Percentiles rank a stretch among this genome's conserved stretches.
Conservation (phyloP, 2,888 invertebrate genomes). For the Ceriagrion tenellum region DNA sequence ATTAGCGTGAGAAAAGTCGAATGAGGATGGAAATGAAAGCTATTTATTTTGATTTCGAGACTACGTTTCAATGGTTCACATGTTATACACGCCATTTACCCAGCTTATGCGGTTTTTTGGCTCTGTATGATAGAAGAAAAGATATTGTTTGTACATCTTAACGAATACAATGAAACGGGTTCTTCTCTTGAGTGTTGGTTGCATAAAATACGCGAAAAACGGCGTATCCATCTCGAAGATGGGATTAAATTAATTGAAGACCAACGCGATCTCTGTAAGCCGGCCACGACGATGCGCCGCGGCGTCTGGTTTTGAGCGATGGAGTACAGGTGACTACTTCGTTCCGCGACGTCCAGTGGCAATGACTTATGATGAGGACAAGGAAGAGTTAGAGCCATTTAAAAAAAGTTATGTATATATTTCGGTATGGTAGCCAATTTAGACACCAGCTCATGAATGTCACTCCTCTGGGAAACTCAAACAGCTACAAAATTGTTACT, state of each 20-base stretch:
- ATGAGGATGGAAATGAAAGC: too few species aligned
- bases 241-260: neutral
- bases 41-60: too few species aligned
- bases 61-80: too few species aligned
- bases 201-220: neutral
- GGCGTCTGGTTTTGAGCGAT: neutral
- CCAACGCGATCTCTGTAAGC: neutral
- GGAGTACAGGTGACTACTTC: neutral
- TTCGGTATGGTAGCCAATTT: neutral
- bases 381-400: neutral
- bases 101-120: neutral
- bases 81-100: neutral
- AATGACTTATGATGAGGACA: neutral
- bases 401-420: neutral
- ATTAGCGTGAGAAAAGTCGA: too few species aligned
- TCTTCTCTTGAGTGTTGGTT: neutral
- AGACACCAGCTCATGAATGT: neutral
- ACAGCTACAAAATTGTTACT: neutral
- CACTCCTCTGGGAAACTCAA: neutral
- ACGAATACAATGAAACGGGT: neutral
- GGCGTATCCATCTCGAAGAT: neutral
- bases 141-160: neutral
- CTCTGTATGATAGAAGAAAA: neutral
- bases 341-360: neutral
- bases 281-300: neutral